These are phyloP conservation scores for Dinocampus coccinellae DNA, from an alignment of 2,888 invertebrate genomes.

Conservation along the genomic window DNA sequence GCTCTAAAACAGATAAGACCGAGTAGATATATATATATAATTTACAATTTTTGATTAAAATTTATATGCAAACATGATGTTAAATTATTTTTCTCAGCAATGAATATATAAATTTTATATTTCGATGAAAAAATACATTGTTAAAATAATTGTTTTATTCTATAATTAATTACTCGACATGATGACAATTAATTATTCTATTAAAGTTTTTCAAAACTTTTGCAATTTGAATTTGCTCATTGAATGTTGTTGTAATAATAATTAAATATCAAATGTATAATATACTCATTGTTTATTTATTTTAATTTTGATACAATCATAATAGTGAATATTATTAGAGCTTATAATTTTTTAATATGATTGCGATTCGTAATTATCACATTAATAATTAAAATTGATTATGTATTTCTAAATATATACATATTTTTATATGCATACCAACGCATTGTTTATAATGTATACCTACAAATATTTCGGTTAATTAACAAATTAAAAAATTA, in stretches of 20 bases:
- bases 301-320: constrained; percentile 11
- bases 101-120: too few species aligned
- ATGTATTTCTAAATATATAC: constrained; percentile 16
- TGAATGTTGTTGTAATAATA: background rate
- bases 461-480: background rate
- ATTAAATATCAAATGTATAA: background rate
- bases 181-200: too few species aligned
- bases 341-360: background rate
- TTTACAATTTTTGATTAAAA: too few species aligned
- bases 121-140: too few species aligned
- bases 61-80: too few species aligned
- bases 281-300: background rate
- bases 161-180: too few species aligned
- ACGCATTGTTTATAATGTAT: constrained; percentile 3
- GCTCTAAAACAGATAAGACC: background rate
- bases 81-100: too few species aligned
- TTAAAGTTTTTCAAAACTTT: too few species aligned
- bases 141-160: too few species aligned
- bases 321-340: background rate
- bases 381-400: constrained; percentile 29
- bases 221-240: too few species aligned
- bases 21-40: constrained; percentile 1
- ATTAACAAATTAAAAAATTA: background rate
- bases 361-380: constrained; percentile 34
- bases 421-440: constrained; percentile 23